Conservation (phyloP, 2,797 vertebrate species). For the Argya squamiceps region DNA sequence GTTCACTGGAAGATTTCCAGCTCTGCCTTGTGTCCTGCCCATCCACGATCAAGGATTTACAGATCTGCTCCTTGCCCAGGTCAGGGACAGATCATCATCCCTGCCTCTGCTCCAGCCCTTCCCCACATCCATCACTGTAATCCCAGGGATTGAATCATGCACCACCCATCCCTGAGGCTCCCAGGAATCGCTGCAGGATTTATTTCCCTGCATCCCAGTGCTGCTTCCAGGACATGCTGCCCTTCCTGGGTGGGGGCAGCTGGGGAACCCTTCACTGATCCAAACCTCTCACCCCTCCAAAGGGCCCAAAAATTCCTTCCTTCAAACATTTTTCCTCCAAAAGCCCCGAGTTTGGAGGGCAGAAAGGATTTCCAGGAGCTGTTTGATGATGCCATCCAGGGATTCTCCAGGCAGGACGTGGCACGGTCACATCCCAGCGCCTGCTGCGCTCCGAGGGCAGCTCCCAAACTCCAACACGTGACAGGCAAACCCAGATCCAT, state of each 20-base stretch:
- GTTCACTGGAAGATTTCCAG: background rate
- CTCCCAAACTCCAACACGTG: background rate
- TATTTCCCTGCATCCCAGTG: background rate
- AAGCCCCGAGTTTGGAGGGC: background rate
- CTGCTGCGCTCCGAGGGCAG: background rate
- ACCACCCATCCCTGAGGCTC: background rate
- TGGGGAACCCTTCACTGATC: accelerated
- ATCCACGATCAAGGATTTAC: accelerated
- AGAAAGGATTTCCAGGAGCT: background rate
- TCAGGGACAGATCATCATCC: background rate
- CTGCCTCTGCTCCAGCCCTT: background rate
- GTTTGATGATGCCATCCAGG: accelerated
- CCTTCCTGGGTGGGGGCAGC: background rate
- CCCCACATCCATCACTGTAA: background rate
- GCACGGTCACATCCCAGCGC: accelerated
- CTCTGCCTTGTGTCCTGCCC: accelerated
- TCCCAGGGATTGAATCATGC: accelerated
- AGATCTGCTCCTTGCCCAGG: background rate
- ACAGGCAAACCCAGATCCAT: background rate
- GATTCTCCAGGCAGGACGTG: background rate
- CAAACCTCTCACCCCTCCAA: background rate
- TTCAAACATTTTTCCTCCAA: background rate
- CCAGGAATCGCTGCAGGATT: background rate
- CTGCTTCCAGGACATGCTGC: accelerated
- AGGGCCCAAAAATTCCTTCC: background rate